phyloP scores from a whole-genome alignment of 37 sponge, comb jelly and placozoan genomes.

The Chondrilla cf. caribensis region DNA sequence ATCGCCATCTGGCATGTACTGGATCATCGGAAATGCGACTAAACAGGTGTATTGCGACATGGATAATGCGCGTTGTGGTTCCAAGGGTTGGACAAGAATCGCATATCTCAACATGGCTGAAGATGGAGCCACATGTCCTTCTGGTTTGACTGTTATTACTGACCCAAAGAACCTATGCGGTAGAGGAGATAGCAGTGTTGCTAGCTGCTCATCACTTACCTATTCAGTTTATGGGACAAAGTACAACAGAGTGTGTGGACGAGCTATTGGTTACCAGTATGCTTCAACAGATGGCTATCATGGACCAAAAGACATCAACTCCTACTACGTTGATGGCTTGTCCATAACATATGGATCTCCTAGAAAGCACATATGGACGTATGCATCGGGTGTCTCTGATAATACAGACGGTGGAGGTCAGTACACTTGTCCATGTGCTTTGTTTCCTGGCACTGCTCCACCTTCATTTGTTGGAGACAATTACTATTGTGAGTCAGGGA shows the following conservation, averaged over 20 bases:
- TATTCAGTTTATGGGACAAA: background rate
- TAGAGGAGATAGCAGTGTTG: background rate
- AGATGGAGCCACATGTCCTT: background rate
- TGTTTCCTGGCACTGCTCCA: background rate
- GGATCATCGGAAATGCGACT: background rate
- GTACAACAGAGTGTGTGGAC: conserved; percentile 34
- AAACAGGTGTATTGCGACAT: conserved; percentile 8
- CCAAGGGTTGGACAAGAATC: conserved; percentile 25
- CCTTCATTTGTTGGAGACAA: conserved; percentile 15
- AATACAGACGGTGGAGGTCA: too few relatives aligned
- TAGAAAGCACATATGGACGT: conserved; percentile 7
- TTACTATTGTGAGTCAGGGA: conserved; percentile 18
- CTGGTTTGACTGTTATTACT: background rate
- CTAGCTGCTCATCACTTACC: background rate
- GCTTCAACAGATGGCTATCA: conserved; percentile 7
- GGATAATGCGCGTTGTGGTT: background rate
- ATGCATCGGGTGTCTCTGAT: background rate
- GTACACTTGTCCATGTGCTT: conserved; percentile 14
- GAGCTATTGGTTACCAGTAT: conserved; percentile 25
- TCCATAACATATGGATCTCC: conserved; percentile 5
- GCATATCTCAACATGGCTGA: conserved; percentile 19
- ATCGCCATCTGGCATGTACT: background rate
- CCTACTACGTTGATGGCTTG: conserved; percentile 13
- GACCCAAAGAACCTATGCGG: background rate
- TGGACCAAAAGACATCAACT: background rate